Conservation (phyloP, 1,140 invertebrate species). For the Calycopis cecrops region DNA sequence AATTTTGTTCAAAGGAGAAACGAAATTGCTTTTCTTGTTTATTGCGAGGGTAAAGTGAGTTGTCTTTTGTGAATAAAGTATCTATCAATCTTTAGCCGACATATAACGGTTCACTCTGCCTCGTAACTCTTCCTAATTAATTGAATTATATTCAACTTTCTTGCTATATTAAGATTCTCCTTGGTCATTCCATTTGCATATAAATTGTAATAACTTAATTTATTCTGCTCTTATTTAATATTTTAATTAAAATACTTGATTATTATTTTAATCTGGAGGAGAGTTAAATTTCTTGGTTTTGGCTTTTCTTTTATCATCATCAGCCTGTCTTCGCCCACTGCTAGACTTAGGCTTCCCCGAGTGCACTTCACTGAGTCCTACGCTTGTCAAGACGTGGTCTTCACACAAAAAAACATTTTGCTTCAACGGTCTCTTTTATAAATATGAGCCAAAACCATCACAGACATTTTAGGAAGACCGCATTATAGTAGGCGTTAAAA, state of each 20-base stretch:
- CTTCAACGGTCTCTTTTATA: no score
- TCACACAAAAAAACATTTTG: no score
- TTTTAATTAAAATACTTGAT: conserved; percentile 5
- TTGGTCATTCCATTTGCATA: conserved; percentile 16
- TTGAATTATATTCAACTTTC: conserved; percentile 14
- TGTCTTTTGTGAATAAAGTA: conserved; percentile 5
- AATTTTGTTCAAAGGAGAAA: conserved; percentile 29
- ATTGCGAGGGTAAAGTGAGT: conserved; percentile 10
- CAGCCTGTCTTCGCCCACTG: no score
- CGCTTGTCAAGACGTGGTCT: no score
- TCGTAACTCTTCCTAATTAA: conserved; percentile 11
- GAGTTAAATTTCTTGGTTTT: not conserved
- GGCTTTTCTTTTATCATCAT: no score
- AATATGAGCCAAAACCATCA: no score
- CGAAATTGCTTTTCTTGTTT: conserved; percentile 27
- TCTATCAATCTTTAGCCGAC: conserved; percentile 3
- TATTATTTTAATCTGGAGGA: conserved; percentile 6
- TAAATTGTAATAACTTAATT: conserved; percentile 14
- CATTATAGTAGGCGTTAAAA: no score
- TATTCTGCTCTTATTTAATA: conserved; percentile 14
- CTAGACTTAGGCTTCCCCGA: no score
- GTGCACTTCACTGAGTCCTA: no score
- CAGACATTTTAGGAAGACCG: no score
- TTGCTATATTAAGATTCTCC: conserved; percentile 15
- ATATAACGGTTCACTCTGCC: conserved; percentile 1